These are phyloP conservation scores for Xyrauchen texanus DNA, from an alignment of 2,113 vertebrate species.

Conservation along the genomic window DNA sequence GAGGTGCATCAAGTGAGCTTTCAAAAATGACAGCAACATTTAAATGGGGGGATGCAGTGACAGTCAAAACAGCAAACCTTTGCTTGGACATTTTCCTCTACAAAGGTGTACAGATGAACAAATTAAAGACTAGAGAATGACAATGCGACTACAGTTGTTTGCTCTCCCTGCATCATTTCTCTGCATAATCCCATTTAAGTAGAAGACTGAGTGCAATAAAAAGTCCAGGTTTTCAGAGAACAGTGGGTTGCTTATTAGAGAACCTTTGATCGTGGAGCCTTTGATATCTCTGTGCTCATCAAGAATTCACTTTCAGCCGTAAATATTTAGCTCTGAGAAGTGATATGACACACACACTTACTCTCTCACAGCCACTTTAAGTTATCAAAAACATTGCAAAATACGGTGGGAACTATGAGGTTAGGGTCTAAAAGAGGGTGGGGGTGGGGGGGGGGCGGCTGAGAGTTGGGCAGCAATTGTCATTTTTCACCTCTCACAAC, in stretches of 20 bases:
- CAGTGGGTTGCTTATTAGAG: slow-evolving; percentile 99
- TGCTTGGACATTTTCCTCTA: slow-evolving; percentile 77
- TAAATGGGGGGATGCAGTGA: slow-evolving; percentile 63
- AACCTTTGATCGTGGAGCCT: slow-evolving; percentile 95
- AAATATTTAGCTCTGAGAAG: slow-evolving; percentile 99
- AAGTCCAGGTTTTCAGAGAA: slow-evolving; percentile 88
- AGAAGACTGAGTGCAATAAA: slow-evolving; percentile 75
- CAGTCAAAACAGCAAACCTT: slow-evolving; percentile 66
- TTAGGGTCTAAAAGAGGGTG: slow-evolving; percentile 13
- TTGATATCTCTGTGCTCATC: slow-evolving; percentile 99
- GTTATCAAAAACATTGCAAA: slow-evolving; percentile 85
- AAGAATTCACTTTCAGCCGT: slow-evolving; percentile 99
- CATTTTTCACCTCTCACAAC: slow-evolving; percentile 40
- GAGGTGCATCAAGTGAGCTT: slow-evolving; percentile 49
- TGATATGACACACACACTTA: slow-evolving; percentile 85
- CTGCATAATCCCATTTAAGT: slow-evolving; percentile 82
- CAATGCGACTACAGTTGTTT: slow-evolving; percentile 89
- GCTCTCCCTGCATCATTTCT: slow-evolving; percentile 85
- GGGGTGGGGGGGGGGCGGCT: not conserved
- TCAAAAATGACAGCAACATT: slow-evolving; percentile 59
- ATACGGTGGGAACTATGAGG: slow-evolving; percentile 52
- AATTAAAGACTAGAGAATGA: slow-evolving; percentile 91
- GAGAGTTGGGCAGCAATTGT: slow-evolving; percentile 35
- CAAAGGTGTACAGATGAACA: slow-evolving; percentile 86
- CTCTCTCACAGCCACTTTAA: slow-evolving; percentile 89